phyloP scores from a whole-genome alignment of 2,888 invertebrate species.

The Abscondita cerata region DNA sequence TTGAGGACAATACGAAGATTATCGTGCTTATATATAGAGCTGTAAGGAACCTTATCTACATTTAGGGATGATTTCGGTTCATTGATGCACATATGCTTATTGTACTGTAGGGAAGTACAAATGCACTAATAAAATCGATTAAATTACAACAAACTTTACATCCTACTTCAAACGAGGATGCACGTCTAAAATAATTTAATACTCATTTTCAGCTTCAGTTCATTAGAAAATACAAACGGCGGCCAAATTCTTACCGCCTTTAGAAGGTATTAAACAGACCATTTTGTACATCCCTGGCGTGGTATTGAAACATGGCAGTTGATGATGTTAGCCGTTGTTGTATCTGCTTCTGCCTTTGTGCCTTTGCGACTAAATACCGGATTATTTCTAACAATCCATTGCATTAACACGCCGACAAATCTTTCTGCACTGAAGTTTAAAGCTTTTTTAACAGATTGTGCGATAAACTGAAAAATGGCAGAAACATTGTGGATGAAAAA shows the following conservation, averaged over 20 bases:
- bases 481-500: too few relatives aligned
- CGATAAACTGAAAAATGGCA: too few relatives aligned
- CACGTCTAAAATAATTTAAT: too few relatives aligned
- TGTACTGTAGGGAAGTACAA: slow-evolving; percentile 39
- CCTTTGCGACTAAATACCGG: slow-evolving; percentile 57
- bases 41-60: slow-evolving; percentile 43
- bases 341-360: slow-evolving; percentile 54
- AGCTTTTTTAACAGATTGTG: slow-evolving; percentile 32
- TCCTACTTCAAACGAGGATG: too few relatives aligned
- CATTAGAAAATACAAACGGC: too few relatives aligned
- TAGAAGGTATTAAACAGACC: too few relatives aligned
- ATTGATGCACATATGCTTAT: slow-evolving; percentile 48
- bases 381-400: slow-evolving; percentile 48
- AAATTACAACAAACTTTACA: too few relatives aligned
- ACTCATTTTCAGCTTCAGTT: too few relatives aligned
- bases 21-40: slow-evolving; percentile 46
- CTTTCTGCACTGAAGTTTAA: slow-evolving; percentile 6
- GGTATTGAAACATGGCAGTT: slow-evolving; percentile 26
- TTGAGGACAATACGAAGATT: slow-evolving; percentile 50
- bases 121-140: not conserved
- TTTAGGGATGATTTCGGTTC: slow-evolving; percentile 49
- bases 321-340: slow-evolving; percentile 41
- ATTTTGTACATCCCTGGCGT: slow-evolving; percentile 32
- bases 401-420: slow-evolving; percentile 23
- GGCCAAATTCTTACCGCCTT: too few relatives aligned